Evolutionary conservation across 2,888 invertebrate species (phyloP).

Genomic region (Ganaspis brasiliensis): DNA sequence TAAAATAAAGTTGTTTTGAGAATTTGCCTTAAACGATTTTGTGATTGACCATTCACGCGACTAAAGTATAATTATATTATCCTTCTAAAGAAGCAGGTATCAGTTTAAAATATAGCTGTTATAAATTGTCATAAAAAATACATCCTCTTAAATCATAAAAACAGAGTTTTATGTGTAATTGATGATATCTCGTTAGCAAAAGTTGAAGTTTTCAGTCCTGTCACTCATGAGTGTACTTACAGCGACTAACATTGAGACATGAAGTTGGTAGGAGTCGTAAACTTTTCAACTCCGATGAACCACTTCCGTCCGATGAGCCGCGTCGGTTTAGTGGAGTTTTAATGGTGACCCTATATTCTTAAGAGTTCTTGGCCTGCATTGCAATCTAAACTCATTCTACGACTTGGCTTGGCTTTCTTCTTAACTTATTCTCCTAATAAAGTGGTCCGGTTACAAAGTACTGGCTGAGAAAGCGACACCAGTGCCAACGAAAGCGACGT

Average conservation of each 20-base stretch:
- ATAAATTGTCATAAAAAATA: neutral
- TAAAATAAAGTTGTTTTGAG: too few relatives aligned
- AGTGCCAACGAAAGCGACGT: constrained; percentile 9
- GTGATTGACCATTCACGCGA: too few relatives aligned
- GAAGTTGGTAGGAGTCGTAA: constrained; percentile 27
- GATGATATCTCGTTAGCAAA: constrained; percentile 23
- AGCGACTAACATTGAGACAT: constrained; percentile 9
- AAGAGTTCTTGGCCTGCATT: constrained; percentile 30
- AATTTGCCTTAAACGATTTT: too few relatives aligned
- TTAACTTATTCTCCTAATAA: constrained; percentile 25
- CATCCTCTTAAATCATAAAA: neutral
- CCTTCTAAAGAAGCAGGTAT: neutral
- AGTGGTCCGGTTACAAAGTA: constrained; percentile 10
- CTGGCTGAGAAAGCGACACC: neutral
- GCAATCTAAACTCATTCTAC: constrained; percentile 18
- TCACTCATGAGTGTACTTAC: neutral
- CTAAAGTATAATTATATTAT: too few relatives aligned
- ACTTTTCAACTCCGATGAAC: constrained; percentile 41
- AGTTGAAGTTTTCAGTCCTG: neutral
- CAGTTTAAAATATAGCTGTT: constrained; percentile 16
- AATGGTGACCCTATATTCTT: constrained; percentile 38
- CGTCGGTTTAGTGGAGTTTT: constrained; percentile 37
- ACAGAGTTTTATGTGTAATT: constrained; percentile 15
- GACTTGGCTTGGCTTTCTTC: constrained; percentile 7
- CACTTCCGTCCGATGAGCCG: constrained; percentile 34